Conservation (phyloP, 2,888 invertebrate species). For the Cheilosia vulpina region DNA sequence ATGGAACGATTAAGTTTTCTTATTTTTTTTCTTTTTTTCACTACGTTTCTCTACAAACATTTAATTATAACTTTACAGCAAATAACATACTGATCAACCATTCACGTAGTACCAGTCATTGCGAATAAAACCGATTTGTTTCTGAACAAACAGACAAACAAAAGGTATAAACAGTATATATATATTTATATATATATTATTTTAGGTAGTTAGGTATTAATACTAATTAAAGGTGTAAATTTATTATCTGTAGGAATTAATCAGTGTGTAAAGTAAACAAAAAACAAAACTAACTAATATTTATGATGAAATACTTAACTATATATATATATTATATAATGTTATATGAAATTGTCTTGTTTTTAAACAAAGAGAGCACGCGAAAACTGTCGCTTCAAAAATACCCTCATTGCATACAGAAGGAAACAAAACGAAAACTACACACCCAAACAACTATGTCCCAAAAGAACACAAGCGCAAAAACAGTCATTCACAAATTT, state of each 20-base stretch:
- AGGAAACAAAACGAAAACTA: conserved; percentile 11
- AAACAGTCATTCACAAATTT: conserved; percentile 27
- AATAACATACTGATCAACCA: conserved; percentile 43
- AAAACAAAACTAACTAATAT: conserved; percentile 42
- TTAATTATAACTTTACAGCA: conserved; percentile 59
- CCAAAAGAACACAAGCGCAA: conserved; percentile 14
- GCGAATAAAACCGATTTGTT: conserved; percentile 59
- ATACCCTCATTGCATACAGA: conserved; percentile 25
- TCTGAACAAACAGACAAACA: conserved; percentile 50
- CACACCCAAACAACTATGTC: conserved; percentile 43
- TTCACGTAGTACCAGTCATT: conserved; percentile 54
- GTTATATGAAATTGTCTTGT: conserved; percentile 41
- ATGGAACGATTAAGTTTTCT: not conserved
- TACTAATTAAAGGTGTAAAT: conserved; percentile 66
- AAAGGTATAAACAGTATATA: conserved; percentile 40
- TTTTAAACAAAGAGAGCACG: conserved; percentile 31
- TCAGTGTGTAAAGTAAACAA: conserved; percentile 48
- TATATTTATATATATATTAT: conserved; percentile 57
- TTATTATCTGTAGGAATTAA: conserved; percentile 61
- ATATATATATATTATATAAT: conserved; percentile 41
- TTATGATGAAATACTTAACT: conserved; percentile 54
- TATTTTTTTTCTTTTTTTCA: conserved; percentile 10
- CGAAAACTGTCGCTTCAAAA: conserved; percentile 62
- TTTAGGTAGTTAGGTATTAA: conserved; percentile 70
- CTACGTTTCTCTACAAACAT: conserved; percentile 9